These are phyloP conservation scores for Microplitis demolitor DNA, from an alignment of 1,140 invertebrate genomes.

Conservation along the genomic window DNA sequence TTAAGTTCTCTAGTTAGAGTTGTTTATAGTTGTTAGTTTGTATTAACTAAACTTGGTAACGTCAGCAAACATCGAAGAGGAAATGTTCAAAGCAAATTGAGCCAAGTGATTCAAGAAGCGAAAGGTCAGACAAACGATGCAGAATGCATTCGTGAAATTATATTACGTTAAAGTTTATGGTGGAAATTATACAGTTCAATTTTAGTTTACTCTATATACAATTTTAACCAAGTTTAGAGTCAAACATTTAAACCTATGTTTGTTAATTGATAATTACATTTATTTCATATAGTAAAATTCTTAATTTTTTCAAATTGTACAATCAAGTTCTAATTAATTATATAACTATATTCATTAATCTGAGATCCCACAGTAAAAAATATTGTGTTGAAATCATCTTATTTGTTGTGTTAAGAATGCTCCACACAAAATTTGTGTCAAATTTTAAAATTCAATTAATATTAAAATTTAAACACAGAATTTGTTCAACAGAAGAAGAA, in stretches of 20 bases:
- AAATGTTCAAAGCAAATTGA: slow-evolving; percentile 4
- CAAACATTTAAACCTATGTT: no score
- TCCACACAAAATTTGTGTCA: no score
- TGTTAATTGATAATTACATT: neutral
- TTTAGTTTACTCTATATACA: neutral
- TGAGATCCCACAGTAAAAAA: no score
- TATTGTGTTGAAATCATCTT: no score
- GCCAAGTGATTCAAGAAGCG: slow-evolving; percentile 17
- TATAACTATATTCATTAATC: no score
- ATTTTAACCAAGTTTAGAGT: no score
- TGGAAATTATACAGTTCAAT: neutral
- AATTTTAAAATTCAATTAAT: no score
- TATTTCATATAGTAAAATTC: neutral
- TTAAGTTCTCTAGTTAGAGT: neutral
- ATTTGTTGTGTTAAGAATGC: no score
- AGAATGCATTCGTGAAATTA: neutral
- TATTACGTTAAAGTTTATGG: neutral
- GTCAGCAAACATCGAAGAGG: slow-evolving; percentile 25
- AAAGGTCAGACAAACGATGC: slow-evolving; percentile 17
- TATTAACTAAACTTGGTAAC: slow-evolving; percentile 36
- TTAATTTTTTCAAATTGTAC: no score
- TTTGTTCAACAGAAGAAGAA: no score
- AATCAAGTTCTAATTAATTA: no score
- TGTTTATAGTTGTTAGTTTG: slow-evolving; percentile 35
- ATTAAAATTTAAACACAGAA: no score